These are phyloP conservation scores for Spondyliosoma cantharus DNA, from an alignment of 2,797 vertebrate species.

Conservation along the genomic window DNA sequence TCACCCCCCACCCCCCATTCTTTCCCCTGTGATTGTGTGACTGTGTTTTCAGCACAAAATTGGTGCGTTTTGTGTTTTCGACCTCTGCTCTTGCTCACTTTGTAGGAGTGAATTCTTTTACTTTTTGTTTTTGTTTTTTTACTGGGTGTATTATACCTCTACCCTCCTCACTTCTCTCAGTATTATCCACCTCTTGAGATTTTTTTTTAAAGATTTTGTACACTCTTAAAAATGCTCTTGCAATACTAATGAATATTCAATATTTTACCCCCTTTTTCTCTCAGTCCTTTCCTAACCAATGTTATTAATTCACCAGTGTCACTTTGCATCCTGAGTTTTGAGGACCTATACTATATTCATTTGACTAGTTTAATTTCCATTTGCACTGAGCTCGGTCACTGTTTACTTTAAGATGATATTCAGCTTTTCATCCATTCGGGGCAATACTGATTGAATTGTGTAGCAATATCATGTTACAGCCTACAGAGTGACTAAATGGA, in stretches of 20 bases:
- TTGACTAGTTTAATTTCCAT: slow-evolving; percentile 55
- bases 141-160: slow-evolving; percentile 76
- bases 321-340: slow-evolving; percentile 57
- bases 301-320: slow-evolving; percentile 69
- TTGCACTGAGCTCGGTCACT: slow-evolving; percentile 62
- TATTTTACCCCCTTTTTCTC: slow-evolving; percentile 48
- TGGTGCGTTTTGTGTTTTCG: slow-evolving; percentile 87
- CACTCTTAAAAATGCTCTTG: slow-evolving; percentile 80
- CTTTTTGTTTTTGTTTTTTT: slow-evolving; percentile 77
- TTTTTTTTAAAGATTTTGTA: slow-evolving; percentile 78
- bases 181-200: slow-evolving; percentile 64
- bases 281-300: slow-evolving; percentile 50
- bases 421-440: slow-evolving; percentile 52
- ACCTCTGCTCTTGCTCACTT: slow-evolving; percentile 88
- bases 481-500: slow-evolving; percentile 31
- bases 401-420: slow-evolving; percentile 58
- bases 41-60: slow-evolving; percentile 89
- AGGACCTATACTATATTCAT: slow-evolving; percentile 64
- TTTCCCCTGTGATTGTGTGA: slow-evolving; percentile 89
- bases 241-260: slow-evolving; percentile 84
- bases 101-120: slow-evolving; percentile 83
- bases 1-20: slow-evolving; percentile 67
- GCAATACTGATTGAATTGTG: slow-evolving; percentile 68
- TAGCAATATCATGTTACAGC: slow-evolving; percentile 64
- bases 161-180: slow-evolving; percentile 53